These are phyloP conservation scores for Tipula helvola DNA, from an alignment of 2,888 invertebrate genomes.

Conservation along the genomic window DNA sequence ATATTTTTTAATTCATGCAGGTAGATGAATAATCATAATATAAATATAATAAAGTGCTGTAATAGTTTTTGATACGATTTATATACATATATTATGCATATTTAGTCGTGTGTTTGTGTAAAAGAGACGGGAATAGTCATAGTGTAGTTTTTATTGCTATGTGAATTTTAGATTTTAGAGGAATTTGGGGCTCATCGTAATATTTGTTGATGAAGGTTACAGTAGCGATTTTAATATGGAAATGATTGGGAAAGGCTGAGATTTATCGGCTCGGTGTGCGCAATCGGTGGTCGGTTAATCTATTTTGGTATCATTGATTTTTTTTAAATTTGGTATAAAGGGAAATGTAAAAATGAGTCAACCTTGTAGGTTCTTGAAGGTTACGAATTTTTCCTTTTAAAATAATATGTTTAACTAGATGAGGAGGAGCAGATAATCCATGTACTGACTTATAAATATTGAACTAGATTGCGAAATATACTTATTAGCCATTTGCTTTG, in stretches of 20 bases:
- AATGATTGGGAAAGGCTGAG: not conserved
- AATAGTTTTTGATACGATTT: not conserved
- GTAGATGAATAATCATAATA: not conserved
- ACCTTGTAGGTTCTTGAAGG: not conserved
- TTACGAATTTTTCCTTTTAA: not conserved
- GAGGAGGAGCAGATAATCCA: too few relatives aligned
- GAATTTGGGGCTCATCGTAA: not conserved
- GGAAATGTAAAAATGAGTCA: not conserved
- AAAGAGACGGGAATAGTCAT: not conserved
- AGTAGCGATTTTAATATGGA: not conserved
- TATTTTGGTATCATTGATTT: not conserved
- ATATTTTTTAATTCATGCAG: not conserved
- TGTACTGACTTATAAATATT: not conserved
- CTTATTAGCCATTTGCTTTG: too few relatives aligned
- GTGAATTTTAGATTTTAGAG: not conserved
- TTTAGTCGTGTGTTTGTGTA: not conserved
- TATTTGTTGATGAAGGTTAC: not conserved
- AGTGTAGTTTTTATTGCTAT: not conserved
- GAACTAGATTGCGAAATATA: too few relatives aligned
- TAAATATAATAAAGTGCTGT: not conserved
- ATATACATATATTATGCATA: not conserved
- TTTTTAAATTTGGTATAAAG: not conserved
- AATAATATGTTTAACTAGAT: too few relatives aligned
- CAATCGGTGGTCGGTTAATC: not conserved
- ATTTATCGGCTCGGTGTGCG: not conserved